phyloP scores from a whole-genome alignment of 2,888 invertebrate species.

The Monoplex corrugatus region DNA sequence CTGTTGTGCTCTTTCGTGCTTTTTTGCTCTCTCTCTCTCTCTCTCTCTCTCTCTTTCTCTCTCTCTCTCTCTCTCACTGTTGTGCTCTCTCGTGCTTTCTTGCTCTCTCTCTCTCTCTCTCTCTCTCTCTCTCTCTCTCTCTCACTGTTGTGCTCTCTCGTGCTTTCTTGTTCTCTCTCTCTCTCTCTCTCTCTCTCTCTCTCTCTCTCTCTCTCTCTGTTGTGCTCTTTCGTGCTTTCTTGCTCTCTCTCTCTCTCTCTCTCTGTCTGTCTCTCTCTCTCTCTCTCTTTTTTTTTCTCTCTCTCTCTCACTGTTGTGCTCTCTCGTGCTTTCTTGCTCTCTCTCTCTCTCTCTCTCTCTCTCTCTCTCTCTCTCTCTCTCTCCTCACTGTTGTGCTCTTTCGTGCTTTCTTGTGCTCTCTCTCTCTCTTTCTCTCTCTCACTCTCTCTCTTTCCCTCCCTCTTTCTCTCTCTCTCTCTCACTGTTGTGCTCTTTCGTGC shows the following conservation, averaged over 20 bases:
- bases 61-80: background rate
- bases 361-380: background rate
- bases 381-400: no score
- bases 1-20: background rate
- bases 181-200: background rate
- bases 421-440: no score
- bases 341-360: constrained; percentile 27
- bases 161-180: no score
- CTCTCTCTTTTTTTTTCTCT: background rate
- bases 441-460: no score
- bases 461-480: no score
- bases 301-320: constrained; percentile 13
- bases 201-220: background rate
- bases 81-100: background rate
- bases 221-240: background rate
- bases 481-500: no score
- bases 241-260: no score
- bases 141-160: no score
- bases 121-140: no score
- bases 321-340: background rate
- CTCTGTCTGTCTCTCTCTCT: background rate
- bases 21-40: background rate
- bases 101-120: no score
- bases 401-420: no score
- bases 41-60: background rate